Evolutionary conservation across 2,113 vertebrate species (phyloP).

Genomic region (Theristicus caerulescens): DNA sequence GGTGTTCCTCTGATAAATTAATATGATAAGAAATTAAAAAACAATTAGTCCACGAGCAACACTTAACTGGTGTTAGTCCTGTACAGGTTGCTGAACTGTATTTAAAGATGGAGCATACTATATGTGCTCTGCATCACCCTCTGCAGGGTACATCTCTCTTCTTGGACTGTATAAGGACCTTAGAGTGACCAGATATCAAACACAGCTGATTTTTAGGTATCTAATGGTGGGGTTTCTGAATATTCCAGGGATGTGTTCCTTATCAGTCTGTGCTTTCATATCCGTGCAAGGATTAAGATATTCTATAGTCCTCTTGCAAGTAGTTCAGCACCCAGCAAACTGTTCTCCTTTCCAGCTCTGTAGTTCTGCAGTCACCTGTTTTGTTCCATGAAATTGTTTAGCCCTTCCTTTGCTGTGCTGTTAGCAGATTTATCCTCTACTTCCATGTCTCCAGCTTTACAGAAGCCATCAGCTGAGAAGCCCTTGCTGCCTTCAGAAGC

Average conservation of each 20-base stretch:
- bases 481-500: background rate
- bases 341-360: background rate
- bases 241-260: background rate
- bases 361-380: background rate
- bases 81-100: background rate
- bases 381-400: background rate
- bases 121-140: background rate
- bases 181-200: background rate
- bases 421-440: slow-evolving; percentile 7
- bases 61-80: background rate
- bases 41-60: background rate
- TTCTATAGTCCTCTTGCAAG: background rate
- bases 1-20: background rate
- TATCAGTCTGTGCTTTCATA: background rate
- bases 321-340: background rate
- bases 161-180: background rate
- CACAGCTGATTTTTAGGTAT: background rate
- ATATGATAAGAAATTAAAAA: background rate
- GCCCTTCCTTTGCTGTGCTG: background rate
- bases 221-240: background rate
- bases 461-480: slow-evolving; percentile 6
- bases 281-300: background rate
- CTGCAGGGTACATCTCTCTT: background rate
- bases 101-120: background rate
- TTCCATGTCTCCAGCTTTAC: background rate